These are phyloP conservation scores for Oreochromis niloticus DNA, from an alignment of 2,113 vertebrate species.

Conservation along the genomic window DNA sequence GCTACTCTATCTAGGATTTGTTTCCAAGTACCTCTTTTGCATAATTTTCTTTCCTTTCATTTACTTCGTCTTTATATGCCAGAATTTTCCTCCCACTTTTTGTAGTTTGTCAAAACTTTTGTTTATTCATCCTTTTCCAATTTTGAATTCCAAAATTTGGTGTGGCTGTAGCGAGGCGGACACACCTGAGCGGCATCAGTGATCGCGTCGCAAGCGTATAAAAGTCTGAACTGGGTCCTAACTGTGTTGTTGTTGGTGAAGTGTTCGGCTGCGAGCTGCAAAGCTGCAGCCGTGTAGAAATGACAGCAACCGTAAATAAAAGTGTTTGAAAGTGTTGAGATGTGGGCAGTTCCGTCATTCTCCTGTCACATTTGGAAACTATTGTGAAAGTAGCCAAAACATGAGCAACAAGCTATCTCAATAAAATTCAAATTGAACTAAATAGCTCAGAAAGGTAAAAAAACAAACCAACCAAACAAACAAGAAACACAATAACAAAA, in stretches of 20 bases:
- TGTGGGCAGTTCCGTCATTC: background rate
- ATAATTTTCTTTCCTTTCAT: background rate
- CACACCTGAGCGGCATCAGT: background rate
- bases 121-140: background rate
- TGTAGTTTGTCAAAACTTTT: background rate
- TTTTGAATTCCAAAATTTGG: background rate
- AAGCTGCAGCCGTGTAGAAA: background rate
- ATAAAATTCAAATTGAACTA: background rate
- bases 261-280: background rate
- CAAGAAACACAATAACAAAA: background rate
- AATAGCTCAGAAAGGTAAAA: background rate
- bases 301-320: background rate
- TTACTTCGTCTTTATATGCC: background rate
- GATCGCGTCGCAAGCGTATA: background rate
- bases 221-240: background rate
- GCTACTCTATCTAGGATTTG: background rate
- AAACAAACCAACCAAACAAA: background rate
- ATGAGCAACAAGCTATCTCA: background rate
- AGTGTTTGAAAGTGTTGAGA: background rate
- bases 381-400: background rate
- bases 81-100: background rate
- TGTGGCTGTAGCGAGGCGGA: background rate
- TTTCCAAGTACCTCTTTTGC: background rate
- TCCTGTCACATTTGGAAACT: background rate
- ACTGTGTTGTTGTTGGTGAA: background rate